These are phyloP conservation scores for Luscinia megarhynchos DNA, from an alignment of 2,797 vertebrate genomes.

Conservation along the genomic window DNA sequence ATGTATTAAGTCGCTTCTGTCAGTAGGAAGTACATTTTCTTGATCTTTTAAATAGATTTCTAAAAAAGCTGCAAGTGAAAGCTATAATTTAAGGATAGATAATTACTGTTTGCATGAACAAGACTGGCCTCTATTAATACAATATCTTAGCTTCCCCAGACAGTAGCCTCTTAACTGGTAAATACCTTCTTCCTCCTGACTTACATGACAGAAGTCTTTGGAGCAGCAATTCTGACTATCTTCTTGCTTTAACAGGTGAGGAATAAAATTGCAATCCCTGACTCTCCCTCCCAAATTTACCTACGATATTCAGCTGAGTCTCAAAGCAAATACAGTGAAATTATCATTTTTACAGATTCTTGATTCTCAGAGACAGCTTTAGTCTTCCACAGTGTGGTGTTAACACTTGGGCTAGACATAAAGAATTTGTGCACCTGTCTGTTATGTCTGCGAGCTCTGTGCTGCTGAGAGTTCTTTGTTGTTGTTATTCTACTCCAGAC, in stretches of 20 bases:
- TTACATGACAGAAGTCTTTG: background rate
- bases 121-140: constrained; percentile 19
- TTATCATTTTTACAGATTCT: constrained; percentile 78
- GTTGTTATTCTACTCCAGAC: constrained; percentile 85
- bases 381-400: constrained; percentile 69
- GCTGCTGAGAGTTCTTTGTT: constrained; percentile 76
- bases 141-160: background rate
- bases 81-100: constrained; percentile 28
- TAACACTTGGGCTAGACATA: constrained; percentile 77
- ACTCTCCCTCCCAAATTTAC: constrained; percentile 66
- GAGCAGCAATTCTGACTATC: background rate
- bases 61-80: background rate
- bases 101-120: constrained; percentile 42
- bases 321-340: constrained; percentile 77
- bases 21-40: constrained; percentile 24
- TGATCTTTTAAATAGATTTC: constrained; percentile 44
- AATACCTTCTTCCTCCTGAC: constrained; percentile 5
- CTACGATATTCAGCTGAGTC: constrained; percentile 75
- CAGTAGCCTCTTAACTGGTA: background rate
- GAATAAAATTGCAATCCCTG: constrained; percentile 46
- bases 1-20: background rate
- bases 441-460: constrained; percentile 57
- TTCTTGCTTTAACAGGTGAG: constrained; percentile 44
- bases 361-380: constrained; percentile 75
- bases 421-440: constrained; percentile 78